A percentile compares a stretch with the other conserved stretches of the same genome.
These are phyloP conservation scores for Ctenochaetus hawaiiensis DNA, from an alignment of 2,797 vertebrate genomes.

Conservation along the genomic window DNA sequence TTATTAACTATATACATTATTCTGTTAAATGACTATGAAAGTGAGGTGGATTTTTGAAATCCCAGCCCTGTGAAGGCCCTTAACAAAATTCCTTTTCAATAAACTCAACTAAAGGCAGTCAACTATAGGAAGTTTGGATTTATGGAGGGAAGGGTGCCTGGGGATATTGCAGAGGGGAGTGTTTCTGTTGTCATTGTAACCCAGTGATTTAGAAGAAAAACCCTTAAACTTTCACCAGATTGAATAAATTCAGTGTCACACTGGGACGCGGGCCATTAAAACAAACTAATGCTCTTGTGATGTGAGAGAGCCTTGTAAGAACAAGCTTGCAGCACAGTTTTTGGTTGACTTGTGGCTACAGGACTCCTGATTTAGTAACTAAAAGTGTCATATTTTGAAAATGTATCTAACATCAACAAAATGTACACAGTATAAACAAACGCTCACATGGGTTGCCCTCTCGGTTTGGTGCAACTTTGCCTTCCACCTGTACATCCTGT, in stretches of 20 bases:
- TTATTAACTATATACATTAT: slow-evolving; percentile 3
- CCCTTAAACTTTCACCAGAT: slow-evolving; percentile 43
- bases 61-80: slow-evolving; percentile 41
- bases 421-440: slow-evolving; percentile 15
- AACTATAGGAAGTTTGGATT: slow-evolving; percentile 50
- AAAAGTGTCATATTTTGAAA: slow-evolving; percentile 47
- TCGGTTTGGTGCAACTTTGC: slow-evolving; percentile 18
- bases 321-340: slow-evolving; percentile 26
- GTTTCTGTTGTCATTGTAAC: slow-evolving; percentile 56
- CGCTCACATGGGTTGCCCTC: slow-evolving; percentile 4
- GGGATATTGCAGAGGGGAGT: slow-evolving; percentile 54
- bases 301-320: slow-evolving; percentile 14
- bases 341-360: slow-evolving; percentile 32
- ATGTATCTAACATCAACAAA: slow-evolving; percentile 20
- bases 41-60: slow-evolving; percentile 26
- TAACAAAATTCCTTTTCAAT: slow-evolving; percentile 34
- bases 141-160: slow-evolving; percentile 49
- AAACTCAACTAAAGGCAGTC: slow-evolving; percentile 41
- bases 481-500: slow-evolving; percentile 28
- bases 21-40: not conserved
- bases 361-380: slow-evolving; percentile 33
- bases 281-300: slow-evolving; percentile 38
- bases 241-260: slow-evolving; percentile 50
- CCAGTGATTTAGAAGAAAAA: slow-evolving; percentile 59
- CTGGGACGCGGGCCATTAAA: slow-evolving; percentile 46